Conservation (phyloP, 1,140 invertebrate genomes). For the Eubasilissa regina region DNA sequence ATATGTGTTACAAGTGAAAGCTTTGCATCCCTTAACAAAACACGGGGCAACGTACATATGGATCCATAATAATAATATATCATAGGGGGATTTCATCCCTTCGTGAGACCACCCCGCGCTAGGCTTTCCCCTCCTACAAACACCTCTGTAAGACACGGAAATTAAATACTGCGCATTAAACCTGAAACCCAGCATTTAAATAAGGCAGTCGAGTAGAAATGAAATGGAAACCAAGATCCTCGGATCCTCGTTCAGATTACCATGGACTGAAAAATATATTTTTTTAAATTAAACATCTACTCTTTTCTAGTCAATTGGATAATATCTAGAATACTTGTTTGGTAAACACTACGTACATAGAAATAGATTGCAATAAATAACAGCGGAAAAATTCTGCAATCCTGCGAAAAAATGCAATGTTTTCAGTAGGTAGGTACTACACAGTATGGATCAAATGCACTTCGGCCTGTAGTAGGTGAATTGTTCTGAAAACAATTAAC, state of each 20-base stretch:
- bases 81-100: slow-evolving; percentile 31
- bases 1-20: background rate
- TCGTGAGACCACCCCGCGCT: background rate
- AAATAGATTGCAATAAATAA: no score
- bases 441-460: no score
- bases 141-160: slow-evolving; percentile 41
- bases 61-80: slow-evolving; percentile 34
- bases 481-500: no score
- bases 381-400: no score
- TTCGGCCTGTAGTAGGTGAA: no score
- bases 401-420: no score
- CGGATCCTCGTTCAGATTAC: background rate
- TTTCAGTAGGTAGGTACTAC: no score
- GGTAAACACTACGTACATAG: no score
- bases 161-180: slow-evolving; percentile 40
- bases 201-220: slow-evolving; percentile 3
- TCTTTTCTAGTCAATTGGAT: no score
- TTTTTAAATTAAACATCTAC: no score
- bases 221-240: slow-evolving; percentile 10
- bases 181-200: slow-evolving; percentile 21
- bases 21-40: slow-evolving; percentile 28
- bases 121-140: background rate
- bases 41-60: slow-evolving; percentile 21
- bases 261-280: background rate
- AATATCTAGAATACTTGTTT: no score